Base-by-base conservation (phyloP, 2,888 invertebrate genomes). In the Nysson spinosus region DNA sequence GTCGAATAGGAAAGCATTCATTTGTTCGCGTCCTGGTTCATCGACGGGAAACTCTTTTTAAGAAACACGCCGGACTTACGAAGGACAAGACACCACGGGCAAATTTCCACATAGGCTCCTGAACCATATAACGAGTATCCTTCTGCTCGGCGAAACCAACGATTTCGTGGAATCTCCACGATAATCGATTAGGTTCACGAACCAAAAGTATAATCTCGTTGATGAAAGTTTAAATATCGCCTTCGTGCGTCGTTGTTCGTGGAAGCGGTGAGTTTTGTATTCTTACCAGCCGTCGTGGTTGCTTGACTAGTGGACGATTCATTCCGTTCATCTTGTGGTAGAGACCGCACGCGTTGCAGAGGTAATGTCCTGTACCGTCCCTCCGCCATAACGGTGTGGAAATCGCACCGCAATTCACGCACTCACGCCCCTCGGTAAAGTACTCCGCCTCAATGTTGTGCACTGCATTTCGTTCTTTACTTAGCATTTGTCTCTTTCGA, bases 271-370 rank as follows among this genome's bases (percentile, higher is more conserved):
- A n/a, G n/a, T n/a, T n/a, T 20, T 39, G 40, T 19, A 26, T 57
- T 22, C 92, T 91, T 92, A 96, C 96, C 94, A 95, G 91, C 90
- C 96, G 91, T 89, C 96, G 92, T 86, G 96, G 94, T 88, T 95
- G 96, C 90, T 95, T 96, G 85, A 95, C 94, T 84, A 96, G 91
- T 61, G 97, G 96, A 85, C 96, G 92, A 90, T 96, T 96, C 91
- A 95, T 94, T 87, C 96, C 96, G 89, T 97, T 97, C 95, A 98
- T 98, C 91, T 98, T 98, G 91, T 97, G 96, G 92, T 99, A 99
- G 75, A 98, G 93, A 76, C 98, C 98, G 90, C 98, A 99, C 67
- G 98, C 98, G 91, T 99, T 99, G 93, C 98, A 99, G 86, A 98
- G 91, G 90, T 98, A 98, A 91, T 98, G 97, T 37, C 98, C 98